Percentiles rank a stretch among this genome's conserved stretches.
Conservation (phyloP, 2,888 invertebrate genomes). For the Anarsia innoxiella region DNA sequence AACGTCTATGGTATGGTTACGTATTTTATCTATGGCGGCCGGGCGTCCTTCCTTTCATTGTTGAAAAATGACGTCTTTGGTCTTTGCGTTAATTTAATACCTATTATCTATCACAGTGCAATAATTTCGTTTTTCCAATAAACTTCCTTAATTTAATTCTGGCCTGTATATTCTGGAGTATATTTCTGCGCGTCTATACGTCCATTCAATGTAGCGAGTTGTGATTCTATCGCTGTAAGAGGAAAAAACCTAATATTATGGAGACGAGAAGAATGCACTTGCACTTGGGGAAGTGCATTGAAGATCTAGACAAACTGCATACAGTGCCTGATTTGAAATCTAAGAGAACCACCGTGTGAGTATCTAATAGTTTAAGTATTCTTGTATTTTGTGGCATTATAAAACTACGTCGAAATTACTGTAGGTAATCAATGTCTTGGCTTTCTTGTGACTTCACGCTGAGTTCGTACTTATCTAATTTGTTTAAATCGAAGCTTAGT, state of each 20-base stretch:
- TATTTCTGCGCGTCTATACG: slow-evolving; percentile 50
- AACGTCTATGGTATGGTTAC: too few relatives aligned
- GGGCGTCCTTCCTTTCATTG: too few relatives aligned
- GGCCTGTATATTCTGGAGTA: slow-evolving; percentile 21
- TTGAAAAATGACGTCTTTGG: too few relatives aligned
- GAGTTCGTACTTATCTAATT: background rate
- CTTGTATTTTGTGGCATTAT: too few relatives aligned
- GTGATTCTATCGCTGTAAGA: slow-evolving; percentile 21
- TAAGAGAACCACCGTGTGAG: slow-evolving; percentile 71
- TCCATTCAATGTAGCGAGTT: slow-evolving; percentile 57
- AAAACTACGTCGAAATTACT: too few relatives aligned
- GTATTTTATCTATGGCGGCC: too few relatives aligned
- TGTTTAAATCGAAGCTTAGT: background rate
- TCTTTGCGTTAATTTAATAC: too few relatives aligned
- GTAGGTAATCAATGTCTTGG: too few relatives aligned
- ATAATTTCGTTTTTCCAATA: too few relatives aligned
- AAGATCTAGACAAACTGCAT: slow-evolving; percentile 73
- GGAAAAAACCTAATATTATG: slow-evolving; percentile 54
- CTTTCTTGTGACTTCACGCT: too few relatives aligned
- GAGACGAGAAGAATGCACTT: slow-evolving; percentile 66
- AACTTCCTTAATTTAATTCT: too few relatives aligned
- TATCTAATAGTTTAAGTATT: slow-evolving; percentile 22
- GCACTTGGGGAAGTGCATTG: slow-evolving; percentile 73
- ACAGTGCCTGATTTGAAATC: slow-evolving; percentile 63
- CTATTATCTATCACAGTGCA: too few relatives aligned